Percentiles rank a stretch among this genome's conserved stretches.
These are phyloP conservation scores for Oreochromis niloticus DNA, from an alignment of 2,113 vertebrate species.

Conservation along the genomic window DNA sequence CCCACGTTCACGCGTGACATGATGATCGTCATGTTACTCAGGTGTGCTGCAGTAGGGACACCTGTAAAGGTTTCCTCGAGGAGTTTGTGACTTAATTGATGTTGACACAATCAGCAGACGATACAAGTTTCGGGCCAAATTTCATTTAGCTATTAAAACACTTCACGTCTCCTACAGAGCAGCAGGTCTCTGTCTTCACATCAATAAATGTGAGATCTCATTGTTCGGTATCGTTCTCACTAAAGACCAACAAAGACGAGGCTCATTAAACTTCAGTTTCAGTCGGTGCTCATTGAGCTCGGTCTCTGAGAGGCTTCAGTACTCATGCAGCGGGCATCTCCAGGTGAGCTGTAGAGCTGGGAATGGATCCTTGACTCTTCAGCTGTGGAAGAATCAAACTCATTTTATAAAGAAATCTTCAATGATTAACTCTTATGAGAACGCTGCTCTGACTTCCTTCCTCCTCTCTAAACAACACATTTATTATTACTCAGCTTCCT, in stretches of 20 bases:
- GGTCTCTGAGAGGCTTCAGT: neutral
- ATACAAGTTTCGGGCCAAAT: neutral
- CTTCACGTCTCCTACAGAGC: neutral
- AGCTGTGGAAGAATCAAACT: neutral
- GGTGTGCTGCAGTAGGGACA: neutral
- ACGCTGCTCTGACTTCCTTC: neutral
- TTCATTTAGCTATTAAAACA: neutral
- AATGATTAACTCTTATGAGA: neutral
- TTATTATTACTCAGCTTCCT: neutral
- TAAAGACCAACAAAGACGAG: neutral
- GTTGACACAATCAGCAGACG: neutral
- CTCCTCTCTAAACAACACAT: neutral
- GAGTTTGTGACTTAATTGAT: neutral
- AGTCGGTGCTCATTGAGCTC: neutral
- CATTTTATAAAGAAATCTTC: neutral
- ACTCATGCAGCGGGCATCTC: neutral
- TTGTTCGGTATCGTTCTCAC: neutral
- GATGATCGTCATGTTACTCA: rapidly evolving
- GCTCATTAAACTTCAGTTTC: neutral
- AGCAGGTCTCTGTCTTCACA: neutral
- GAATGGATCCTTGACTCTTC: neutral
- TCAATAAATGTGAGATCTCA: neutral
- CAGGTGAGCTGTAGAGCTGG: rapidly evolving
- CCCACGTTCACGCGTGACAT: no score
- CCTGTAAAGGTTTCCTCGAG: neutral